Percentiles rank a stretch among this genome's conserved stretches.
These are phyloP conservation scores for Leptopterna dolabrata DNA, from an alignment of 2,888 invertebrate genomes.

Conservation along the genomic window DNA sequence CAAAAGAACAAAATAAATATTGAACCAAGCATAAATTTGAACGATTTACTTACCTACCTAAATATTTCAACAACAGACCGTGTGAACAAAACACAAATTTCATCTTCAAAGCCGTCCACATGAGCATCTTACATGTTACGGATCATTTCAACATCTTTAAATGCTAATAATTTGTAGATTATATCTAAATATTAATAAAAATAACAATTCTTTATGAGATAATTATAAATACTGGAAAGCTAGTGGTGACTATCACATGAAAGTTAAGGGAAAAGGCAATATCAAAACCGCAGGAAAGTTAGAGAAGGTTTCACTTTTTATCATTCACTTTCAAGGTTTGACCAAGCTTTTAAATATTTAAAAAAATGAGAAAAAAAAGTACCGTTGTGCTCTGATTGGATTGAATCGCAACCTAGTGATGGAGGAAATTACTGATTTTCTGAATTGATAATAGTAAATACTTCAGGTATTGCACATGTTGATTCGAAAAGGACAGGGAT, in stretches of 20 bases:
- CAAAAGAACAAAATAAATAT: too few relatives aligned
- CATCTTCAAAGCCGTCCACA: background rate
- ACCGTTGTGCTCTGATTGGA: background rate
- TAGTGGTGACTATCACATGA: slow-evolving; percentile 58
- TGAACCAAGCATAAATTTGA: too few relatives aligned
- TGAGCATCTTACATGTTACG: slow-evolving; percentile 3
- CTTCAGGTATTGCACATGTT: background rate
- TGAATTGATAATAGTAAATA: background rate
- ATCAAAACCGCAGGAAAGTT: slow-evolving; percentile 25
- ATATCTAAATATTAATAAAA: slow-evolving; percentile 57
- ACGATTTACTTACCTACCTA: too few relatives aligned
- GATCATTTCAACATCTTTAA: background rate
- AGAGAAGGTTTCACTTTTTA: background rate
- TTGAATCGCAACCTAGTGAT: background rate
- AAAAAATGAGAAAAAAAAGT: background rate
- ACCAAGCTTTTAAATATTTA: slow-evolving; percentile 22
- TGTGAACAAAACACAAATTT: background rate
- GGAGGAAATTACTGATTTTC: background rate
- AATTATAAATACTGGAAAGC: slow-evolving; percentile 58
- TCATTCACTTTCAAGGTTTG: background rate
- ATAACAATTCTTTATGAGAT: slow-evolving; percentile 58
- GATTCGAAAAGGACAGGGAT: background rate
- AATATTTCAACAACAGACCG: too few relatives aligned
- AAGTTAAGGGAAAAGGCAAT: slow-evolving; percentile 54
- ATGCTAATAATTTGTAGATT: slow-evolving; percentile 22